phyloP scores from a whole-genome alignment of 2,888 invertebrate species.

The Baccha elongata region DNA sequence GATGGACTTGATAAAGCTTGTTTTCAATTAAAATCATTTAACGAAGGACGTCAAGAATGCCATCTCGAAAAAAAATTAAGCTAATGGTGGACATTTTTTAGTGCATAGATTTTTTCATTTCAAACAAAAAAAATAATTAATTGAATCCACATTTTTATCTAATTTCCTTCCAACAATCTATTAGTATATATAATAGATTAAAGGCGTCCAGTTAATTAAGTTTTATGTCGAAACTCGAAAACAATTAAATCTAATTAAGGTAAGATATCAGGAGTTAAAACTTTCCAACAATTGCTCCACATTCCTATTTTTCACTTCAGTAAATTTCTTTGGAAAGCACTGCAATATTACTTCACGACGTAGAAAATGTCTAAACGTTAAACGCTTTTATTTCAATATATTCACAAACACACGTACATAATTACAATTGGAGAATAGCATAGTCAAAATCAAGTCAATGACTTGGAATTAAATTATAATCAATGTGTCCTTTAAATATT shows the following conservation, averaged over 20 bases:
- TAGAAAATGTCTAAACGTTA: neutral
- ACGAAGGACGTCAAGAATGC: no score
- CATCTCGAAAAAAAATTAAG: no score
- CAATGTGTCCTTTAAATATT: constrained; percentile 44
- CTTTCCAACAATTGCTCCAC: constrained; percentile 17
- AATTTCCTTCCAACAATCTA: neutral
- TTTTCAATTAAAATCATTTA: no score
- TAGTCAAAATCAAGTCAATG: constrained; percentile 40
- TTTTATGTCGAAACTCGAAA: constrained; percentile 33
- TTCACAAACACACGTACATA: constrained; percentile 48
- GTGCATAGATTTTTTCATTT: no score
- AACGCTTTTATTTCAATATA: constrained; percentile 23
- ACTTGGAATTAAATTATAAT: no score
- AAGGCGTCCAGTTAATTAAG: neutral
- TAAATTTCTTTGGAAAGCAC: constrained; percentile 23
- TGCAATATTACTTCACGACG: neutral
- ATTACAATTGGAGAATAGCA: constrained; percentile 24
- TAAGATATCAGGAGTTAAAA: constrained; percentile 29
- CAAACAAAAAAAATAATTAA: no score
- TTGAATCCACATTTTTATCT: no score
- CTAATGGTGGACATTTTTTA: no score
- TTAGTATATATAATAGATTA: no score
- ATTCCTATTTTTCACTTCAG: constrained; percentile 27
- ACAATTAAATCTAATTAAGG: constrained; percentile 62
- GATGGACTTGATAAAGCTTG: no score